Evolutionary conservation across 2,888 invertebrate genomes (phyloP), one percentile per base, ranked within the genome.

Genomic region (Melanostoma mellinum): DNA sequence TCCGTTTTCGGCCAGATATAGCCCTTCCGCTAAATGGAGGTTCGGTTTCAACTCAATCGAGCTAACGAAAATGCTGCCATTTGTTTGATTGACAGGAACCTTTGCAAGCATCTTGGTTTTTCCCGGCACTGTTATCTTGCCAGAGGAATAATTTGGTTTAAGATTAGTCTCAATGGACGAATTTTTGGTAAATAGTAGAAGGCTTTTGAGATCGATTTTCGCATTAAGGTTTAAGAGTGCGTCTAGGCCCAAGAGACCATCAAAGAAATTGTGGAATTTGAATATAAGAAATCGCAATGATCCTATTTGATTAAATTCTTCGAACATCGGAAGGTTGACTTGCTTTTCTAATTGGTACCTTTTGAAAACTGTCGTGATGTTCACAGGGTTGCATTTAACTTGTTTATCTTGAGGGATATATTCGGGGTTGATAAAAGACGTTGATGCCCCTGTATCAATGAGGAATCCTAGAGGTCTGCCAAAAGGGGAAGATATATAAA

Each of bases 221-320:
- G 65, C 65, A 4, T 52, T 9, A n/a, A 65, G 5, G 1, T 46
- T 6, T 0, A 65, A 10, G 3, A 65, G 65, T 3, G 42, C 35
- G 9, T 65, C 63, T 3, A 65, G 35, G 3, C 65, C 68, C 35
- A 68, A 6, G 20, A 68, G 35, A 1, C 68, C 68, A 33, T 68
- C 55, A 8, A 68, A 68, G 10, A 42, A 67, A 2, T 40, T 67
- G n/a, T 67, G 67, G 32, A 67, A 67, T 3, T 53, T 65, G 8
- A 53, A 67, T 9, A 52, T 42, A 2, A 53, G 35, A 6, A 67
- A 69, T 33, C 38, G 56, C 1, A 69, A 42, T 2, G n/a, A 50
- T n/a, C 69, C 46, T 44, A n/a, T n/a, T n/a, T 69, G 56, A n/a
- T 69, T 69, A 6, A 69, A 56, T 36, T 68, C 48, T 38, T n/a